These are phyloP conservation scores for Rhagium mordax DNA, from an alignment of 2,888 invertebrate species.

Conservation along the genomic window DNA sequence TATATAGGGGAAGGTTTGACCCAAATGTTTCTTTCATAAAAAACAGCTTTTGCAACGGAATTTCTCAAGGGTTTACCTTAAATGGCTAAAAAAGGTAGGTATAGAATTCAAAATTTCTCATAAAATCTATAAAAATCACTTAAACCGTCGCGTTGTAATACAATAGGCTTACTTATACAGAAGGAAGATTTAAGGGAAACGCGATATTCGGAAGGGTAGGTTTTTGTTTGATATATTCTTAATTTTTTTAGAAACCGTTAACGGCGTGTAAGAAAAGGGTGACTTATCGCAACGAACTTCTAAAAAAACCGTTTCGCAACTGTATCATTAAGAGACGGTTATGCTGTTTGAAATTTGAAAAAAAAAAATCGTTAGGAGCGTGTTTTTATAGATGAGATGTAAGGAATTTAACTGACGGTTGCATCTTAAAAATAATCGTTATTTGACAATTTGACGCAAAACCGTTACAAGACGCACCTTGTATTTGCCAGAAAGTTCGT, in stretches of 20 bases:
- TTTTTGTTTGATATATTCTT: slow-evolving; percentile 12
- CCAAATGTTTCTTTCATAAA: slow-evolving; percentile 61
- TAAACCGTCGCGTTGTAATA: slow-evolving; percentile 33
- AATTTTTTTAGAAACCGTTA: slow-evolving; percentile 20
- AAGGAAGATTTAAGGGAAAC: slow-evolving; percentile 41
- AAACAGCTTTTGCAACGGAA: slow-evolving; percentile 64
- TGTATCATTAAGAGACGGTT: not conserved
- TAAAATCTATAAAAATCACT: slow-evolving; percentile 10
- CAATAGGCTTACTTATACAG: slow-evolving; percentile 34
- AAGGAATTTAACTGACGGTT: not conserved
- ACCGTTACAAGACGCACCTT: not conserved
- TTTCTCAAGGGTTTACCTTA: slow-evolving; percentile 64
- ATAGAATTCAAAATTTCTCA: slow-evolving; percentile 33
- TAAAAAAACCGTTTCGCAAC: not conserved
- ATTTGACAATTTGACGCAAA: not conserved
- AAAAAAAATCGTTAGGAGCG: not conserved
- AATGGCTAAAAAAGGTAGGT: slow-evolving; percentile 49
- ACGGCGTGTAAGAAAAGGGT: not conserved
- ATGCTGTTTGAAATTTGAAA: not conserved
- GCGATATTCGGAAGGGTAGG: slow-evolving; percentile 17
- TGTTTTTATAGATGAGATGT: not conserved
- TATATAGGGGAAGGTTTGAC: slow-evolving; percentile 60
- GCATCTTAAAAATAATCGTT: not conserved
- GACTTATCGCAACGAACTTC: not conserved
- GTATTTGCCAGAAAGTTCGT: not conserved